Evolutionary conservation across 1,140 invertebrate genomes (phyloP), one percentile per base, ranked within the genome.

Genomic region (Trichogramma pretiosum): DNA sequence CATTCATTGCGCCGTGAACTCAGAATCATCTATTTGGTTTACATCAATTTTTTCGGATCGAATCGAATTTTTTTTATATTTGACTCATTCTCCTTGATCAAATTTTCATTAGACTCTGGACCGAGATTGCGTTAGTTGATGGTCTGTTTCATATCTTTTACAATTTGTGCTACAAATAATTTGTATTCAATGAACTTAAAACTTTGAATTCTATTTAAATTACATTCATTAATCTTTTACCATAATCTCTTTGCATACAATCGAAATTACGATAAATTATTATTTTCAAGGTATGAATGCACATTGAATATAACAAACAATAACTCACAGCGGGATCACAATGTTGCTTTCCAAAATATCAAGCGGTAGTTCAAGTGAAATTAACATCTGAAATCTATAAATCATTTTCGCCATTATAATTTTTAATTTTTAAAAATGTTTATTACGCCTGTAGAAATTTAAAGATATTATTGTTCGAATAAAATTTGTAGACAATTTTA

Each of bases 121-220:
- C 22, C 48, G 40, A 23, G 39, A 56, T 47, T 56, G 57, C 57
- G 62, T 69, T 70, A 71, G 65, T 69, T 68, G 65, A 71, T 69
- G 66, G 64, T 68, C 68, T 67, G 68, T 39, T 16, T 5, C 26
- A 32, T 17, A 16, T 43, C 60, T 63, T 59, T 51, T 59, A 55
- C 58, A 60, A 47, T 52, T 46, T 44, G 23, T 56, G 56, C 47
- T 26, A 24, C 5, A 44, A 35, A 35, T 44, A n/a, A n/a, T 26
- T 35, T 24, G 19, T 32, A 19, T 42, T 7, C 2, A 40, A 16
- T 28, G 24, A 28, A 28, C 16, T 30, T 32, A 42, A 18, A 14
- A 26, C n/a, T 18, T 18, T 28, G 23, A 42, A 32, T 14, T 11
- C 24, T 5, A 28, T 7, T 28, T 28, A 11, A 28, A 7, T 28